phyloP scores from a whole-genome alignment of 2,888 invertebrate genomes.

The Aelia acuminata region DNA sequence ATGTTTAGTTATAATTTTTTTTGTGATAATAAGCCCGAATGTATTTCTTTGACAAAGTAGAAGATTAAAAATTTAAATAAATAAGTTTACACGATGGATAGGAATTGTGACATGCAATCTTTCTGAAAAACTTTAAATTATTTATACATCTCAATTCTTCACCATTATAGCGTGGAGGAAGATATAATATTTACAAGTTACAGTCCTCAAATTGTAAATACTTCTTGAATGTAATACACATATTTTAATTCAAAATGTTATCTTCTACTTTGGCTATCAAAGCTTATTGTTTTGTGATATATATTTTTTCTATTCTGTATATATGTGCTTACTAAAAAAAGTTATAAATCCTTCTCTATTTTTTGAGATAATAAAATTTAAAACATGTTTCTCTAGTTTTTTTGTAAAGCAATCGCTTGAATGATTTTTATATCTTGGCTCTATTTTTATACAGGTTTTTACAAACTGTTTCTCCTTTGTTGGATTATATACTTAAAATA shows the following conservation, averaged over 20 bases:
- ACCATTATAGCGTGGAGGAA: background rate
- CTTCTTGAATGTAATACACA: background rate
- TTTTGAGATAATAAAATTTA: constrained; percentile 52
- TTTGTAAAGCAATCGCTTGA: constrained; percentile 57
- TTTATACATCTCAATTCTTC: background rate
- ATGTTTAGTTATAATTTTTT: constrained; percentile 21
- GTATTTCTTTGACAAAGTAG: background rate
- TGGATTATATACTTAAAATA: constrained; percentile 46
- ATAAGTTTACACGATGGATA: too few relatives aligned
- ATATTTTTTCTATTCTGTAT: constrained; percentile 56
- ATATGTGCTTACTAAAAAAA: constrained; percentile 47
- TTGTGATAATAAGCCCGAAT: background rate
- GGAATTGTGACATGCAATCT: background rate
- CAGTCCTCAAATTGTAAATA: background rate
- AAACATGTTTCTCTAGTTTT: constrained; percentile 57
- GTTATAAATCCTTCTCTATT: constrained; percentile 58
- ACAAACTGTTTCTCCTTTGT: constrained; percentile 54
- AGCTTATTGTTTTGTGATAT: constrained; percentile 53
- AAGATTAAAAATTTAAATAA: background rate
- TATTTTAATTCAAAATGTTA: background rate
- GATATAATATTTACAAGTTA: background rate
- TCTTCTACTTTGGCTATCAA: constrained; percentile 44
- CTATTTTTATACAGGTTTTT: constrained; percentile 60
- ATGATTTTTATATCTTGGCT: constrained; percentile 58
- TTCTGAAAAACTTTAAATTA: background rate